Percentiles rank a stretch among this genome's conserved stretches.
phyloP scores from a whole-genome alignment of 1,140 invertebrate species.

The Eupristina koningsbergeri region DNA sequence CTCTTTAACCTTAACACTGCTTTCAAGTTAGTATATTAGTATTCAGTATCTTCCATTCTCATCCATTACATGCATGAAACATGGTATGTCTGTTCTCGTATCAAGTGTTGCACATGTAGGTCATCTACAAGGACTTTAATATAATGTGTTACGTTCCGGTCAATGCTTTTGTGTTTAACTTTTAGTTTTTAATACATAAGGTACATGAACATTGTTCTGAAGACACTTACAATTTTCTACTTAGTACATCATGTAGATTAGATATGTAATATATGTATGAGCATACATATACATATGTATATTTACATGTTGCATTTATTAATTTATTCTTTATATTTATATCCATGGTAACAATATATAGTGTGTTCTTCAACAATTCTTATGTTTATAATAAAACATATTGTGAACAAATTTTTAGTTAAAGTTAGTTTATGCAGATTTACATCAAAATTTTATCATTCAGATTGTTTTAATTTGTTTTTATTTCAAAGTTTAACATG shows the following conservation, averaged over 20 bases:
- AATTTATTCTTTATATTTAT: constrained; percentile 25
- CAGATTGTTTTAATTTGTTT: not conserved
- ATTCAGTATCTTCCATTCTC: constrained; percentile 50
- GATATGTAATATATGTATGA: too few species aligned
- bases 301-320: not conserved
- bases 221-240: constrained; percentile 25
- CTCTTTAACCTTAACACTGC: constrained; percentile 45
- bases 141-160: constrained; percentile 51
- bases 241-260: not conserved
- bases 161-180: constrained; percentile 35
- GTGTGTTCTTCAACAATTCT: not conserved
- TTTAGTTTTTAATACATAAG: constrained; percentile 42
- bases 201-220: constrained; percentile 37
- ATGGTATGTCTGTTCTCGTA: constrained; percentile 59
- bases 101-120: constrained; percentile 60
- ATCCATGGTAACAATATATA: constrained; percentile 39
- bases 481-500: constrained; percentile 51
- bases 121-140: constrained; percentile 56
- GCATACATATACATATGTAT: not conserved
- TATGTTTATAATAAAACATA: not conserved
- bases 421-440: constrained; percentile 13
- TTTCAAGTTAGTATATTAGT: constrained; percentile 23
- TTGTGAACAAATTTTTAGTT: constrained; percentile 40
- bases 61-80: constrained; percentile 62
- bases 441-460: not conserved